Evolutionary conservation across 2,888 invertebrate genomes (phyloP).

Genomic region (Notodonta ziczac): DNA sequence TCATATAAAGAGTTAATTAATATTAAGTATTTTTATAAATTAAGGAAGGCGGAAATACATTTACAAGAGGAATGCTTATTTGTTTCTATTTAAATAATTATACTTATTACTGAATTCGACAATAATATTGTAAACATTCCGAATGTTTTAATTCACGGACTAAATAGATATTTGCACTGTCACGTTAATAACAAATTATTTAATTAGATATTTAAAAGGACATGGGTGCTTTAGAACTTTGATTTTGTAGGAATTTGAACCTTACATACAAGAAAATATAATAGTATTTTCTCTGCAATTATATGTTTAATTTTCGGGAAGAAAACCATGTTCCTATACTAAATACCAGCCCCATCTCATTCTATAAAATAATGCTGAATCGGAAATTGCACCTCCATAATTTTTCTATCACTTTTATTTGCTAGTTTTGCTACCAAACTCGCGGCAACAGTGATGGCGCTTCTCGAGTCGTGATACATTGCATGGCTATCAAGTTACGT

Average conservation of each 20-base stretch:
- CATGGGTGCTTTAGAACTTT: neutral
- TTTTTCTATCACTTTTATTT: neutral
- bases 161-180: constrained; percentile 35
- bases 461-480: neutral
- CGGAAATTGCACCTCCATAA: neutral
- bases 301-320: no score
- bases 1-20: neutral
- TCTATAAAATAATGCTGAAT: neutral
- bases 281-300: no score
- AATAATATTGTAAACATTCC: constrained; percentile 35
- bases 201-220: neutral
- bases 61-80: neutral
- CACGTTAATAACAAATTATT: constrained; percentile 7
- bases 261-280: no score
- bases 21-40: constrained; percentile 20
- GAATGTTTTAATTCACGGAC: constrained; percentile 20
- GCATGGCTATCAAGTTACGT: neutral
- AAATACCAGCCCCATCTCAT: neutral
- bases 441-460: neutral
- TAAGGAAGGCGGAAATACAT: constrained; percentile 9
- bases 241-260: neutral
- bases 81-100: constrained; percentile 4
- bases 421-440: neutral
- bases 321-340: neutral
- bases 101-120: constrained; percentile 36